Percentiles rank a stretch among this genome's conserved stretches.
These are phyloP conservation scores for Corydoras sp. DNA, from an alignment of 2,113 vertebrate species.

Conservation along the genomic window DNA sequence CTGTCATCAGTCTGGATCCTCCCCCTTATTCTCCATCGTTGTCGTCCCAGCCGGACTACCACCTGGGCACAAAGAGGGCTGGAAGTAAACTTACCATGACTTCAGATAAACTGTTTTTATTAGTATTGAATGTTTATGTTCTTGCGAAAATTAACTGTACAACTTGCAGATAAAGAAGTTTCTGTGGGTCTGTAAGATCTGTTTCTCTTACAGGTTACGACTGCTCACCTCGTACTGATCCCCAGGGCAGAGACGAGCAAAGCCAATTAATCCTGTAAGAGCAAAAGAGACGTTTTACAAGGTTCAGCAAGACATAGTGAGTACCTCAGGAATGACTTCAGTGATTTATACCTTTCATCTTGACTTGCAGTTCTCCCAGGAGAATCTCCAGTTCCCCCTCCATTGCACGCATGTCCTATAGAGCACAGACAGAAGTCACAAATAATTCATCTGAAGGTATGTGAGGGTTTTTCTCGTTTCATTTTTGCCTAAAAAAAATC, in stretches of 20 bases:
- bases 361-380: conserved; percentile 86
- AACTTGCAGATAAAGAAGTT: no score
- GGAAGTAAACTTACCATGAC: no score
- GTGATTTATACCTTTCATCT: conserved; percentile 84
- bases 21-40: conserved; percentile 87
- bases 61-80: conserved; percentile 65
- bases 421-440: neutral
- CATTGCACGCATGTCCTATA: conserved; percentile 88
- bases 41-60: conserved; percentile 78
- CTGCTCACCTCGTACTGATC: conserved; percentile 91
- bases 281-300: conserved; percentile 42
- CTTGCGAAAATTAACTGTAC: no score
- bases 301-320: neutral
- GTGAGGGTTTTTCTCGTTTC: no score
- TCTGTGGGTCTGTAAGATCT: no score
- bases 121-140: no score
- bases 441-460: neutral
- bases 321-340: neutral
- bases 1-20: conserved; percentile 84
- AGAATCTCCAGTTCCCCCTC: conserved; percentile 86
- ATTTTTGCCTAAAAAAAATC: no score
- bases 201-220: neutral
- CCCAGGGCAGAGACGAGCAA: conserved; percentile 90
- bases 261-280: conserved; percentile 85
- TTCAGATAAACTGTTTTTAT: no score